phyloP scores from a whole-genome alignment of 2,888 invertebrate genomes.

The Nemotelus nigrinus region DNA sequence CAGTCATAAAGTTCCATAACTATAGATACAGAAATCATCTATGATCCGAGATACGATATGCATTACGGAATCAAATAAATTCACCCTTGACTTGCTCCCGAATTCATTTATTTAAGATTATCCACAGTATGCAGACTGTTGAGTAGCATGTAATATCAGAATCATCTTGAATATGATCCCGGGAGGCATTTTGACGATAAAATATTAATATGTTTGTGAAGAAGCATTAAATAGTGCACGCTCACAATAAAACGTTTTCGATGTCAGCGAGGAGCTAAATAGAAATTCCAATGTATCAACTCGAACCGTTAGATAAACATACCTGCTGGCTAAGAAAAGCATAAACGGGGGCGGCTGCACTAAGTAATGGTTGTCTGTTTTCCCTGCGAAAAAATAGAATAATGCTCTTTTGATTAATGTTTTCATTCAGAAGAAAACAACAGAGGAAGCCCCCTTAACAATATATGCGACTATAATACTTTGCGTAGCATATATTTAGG shows the following conservation, averaged over 20 bases:
- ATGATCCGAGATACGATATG: not conserved
- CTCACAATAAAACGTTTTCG: not conserved
- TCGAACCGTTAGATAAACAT: too few species aligned
- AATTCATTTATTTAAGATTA: constrained; percentile 44
- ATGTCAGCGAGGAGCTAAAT: not conserved
- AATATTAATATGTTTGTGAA: constrained; percentile 41
- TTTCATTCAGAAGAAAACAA: constrained; percentile 3
- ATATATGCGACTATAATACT: not conserved
- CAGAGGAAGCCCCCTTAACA: constrained; percentile 5
- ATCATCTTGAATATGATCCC: constrained; percentile 35
- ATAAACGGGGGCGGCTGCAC: too few species aligned
- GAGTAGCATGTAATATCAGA: constrained; percentile 33
- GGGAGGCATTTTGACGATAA: constrained; percentile 28
- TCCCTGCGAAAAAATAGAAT: not conserved
- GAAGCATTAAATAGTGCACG: constrained; percentile 34
- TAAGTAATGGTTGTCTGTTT: not conserved
- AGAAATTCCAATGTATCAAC: too few species aligned
- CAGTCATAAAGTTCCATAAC: too few species aligned
- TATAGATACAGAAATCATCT: too few species aligned
- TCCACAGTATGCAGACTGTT: constrained; percentile 38
- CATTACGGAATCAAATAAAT: constrained; percentile 40
- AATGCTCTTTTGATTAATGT: constrained; percentile 28
- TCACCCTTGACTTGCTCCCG: constrained; percentile 40
- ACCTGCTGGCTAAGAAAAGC: too few species aligned
- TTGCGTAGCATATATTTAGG: too few species aligned